phyloP scores from a whole-genome alignment of 1,140 invertebrate species.

The Tribolium madens region DNA sequence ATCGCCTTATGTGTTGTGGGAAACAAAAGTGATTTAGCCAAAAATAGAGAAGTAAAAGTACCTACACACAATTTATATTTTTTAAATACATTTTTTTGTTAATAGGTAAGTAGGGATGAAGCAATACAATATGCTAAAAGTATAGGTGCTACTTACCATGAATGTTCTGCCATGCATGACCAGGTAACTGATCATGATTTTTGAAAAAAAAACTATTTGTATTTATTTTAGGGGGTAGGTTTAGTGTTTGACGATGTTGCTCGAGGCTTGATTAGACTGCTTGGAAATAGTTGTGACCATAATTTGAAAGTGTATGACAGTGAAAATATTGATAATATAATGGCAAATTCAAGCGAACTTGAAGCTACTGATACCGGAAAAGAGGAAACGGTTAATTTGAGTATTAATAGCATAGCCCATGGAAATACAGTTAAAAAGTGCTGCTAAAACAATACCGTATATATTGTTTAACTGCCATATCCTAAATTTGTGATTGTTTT shows the following conservation, averaged over 20 bases:
- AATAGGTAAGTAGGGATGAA: conserved; percentile 73
- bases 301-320: conserved; percentile 69
- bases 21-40: conserved; percentile 83
- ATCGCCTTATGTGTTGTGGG: conserved; percentile 86
- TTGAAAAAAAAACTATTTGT: too few relatives aligned
- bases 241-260: conserved; percentile 77
- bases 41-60: conserved; percentile 67
- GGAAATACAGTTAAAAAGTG: conserved; percentile 72
- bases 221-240: conserved; percentile 74
- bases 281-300: conserved; percentile 65
- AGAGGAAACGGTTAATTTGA: conserved; percentile 70
- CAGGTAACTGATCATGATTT: too few relatives aligned
- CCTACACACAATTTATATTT: background rate
- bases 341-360: conserved; percentile 65
- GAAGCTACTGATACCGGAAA: conserved; percentile 69
- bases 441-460: conserved; percentile 64
- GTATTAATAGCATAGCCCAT: conserved; percentile 71
- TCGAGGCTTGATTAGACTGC: conserved; percentile 68
- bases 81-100: background rate
- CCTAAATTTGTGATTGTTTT: background rate
- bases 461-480: conserved; percentile 11
- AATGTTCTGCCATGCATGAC: conserved; percentile 84
- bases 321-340: conserved; percentile 63
- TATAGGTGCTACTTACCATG: conserved; percentile 88
- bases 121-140: conserved; percentile 80